Conservation (phyloP, 2,113 vertebrate species). For the Paradoxurus hermaphroditus region DNA sequence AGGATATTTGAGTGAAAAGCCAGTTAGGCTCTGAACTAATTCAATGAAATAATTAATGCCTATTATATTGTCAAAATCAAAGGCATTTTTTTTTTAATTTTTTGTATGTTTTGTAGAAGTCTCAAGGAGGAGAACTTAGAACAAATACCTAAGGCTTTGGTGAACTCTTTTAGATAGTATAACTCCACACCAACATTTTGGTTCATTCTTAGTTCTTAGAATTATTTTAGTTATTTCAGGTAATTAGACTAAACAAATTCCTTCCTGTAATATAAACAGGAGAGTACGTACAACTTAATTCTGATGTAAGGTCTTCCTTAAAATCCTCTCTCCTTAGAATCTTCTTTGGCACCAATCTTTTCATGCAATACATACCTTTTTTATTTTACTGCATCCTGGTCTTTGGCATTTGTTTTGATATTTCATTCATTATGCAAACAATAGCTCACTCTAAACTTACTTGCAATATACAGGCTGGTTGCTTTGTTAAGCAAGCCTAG, state of each 20-base stretch:
- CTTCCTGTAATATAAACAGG: background rate
- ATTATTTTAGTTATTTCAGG: background rate
- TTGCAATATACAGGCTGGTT: conserved; percentile 12
- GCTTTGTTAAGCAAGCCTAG: conserved; percentile 4
- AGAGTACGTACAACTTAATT: background rate
- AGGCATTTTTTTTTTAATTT: background rate
- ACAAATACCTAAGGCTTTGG: background rate
- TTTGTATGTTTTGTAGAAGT: conserved; percentile 9
- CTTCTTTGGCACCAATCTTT: conserved; percentile 10
- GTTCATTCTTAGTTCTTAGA: background rate
- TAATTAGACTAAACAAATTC: conserved; percentile 19
- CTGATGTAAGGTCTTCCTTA: background rate
- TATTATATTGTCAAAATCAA: conserved; percentile 43
- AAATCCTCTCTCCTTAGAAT: conserved; percentile 21
- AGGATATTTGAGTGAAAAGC: conserved; percentile 50
- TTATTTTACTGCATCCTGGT: conserved; percentile 17
- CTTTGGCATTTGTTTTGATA: conserved; percentile 40
- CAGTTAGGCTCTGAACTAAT: conserved; percentile 36
- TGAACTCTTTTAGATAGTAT: background rate
- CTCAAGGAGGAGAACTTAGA: background rate
- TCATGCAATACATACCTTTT: background rate
- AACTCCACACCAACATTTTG: background rate
- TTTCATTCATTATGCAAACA: conserved; percentile 4
- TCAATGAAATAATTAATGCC: conserved; percentile 35
- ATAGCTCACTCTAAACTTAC: conserved; percentile 30